Conservation (phyloP, 2,888 invertebrate species). For the Scelioninae gen. 1 region DNA sequence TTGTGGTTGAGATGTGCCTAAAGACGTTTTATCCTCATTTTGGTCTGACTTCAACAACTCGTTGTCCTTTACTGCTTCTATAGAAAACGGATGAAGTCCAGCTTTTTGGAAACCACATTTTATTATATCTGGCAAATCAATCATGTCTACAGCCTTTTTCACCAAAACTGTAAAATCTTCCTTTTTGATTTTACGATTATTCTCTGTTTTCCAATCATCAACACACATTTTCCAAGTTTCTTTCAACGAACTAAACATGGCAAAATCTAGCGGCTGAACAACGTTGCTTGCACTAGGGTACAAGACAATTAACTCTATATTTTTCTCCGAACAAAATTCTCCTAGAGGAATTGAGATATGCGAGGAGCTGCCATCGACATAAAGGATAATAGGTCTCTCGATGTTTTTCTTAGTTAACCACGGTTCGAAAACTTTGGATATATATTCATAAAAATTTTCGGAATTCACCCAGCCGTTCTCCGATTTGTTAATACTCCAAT, state of each 20-base stretch:
- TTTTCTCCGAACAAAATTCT: not conserved
- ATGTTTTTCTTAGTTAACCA: slow-evolving; percentile 74
- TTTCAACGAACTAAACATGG: slow-evolving; percentile 70
- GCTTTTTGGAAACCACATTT: slow-evolving; percentile 30
- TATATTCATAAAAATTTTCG: slow-evolving; percentile 81
- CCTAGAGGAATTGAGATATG: not conserved
- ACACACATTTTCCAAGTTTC: slow-evolving; percentile 24
- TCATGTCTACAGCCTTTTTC: slow-evolving; percentile 26
- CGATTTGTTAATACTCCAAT: slow-evolving; percentile 81
- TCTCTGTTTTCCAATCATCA: slow-evolving; percentile 27
- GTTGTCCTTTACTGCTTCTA: slow-evolving; percentile 23
- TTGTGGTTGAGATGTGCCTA: slow-evolving; percentile 11
- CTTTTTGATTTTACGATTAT: slow-evolving; percentile 25
- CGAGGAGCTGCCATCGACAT: slow-evolving; percentile 10
- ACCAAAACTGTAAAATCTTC: slow-evolving; percentile 41
- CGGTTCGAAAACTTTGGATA: slow-evolving; percentile 80
- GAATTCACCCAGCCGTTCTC: slow-evolving; percentile 83
- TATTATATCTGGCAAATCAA: slow-evolving; percentile 43
- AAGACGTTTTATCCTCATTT: slow-evolving; percentile 19
- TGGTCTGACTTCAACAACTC: slow-evolving; percentile 14
- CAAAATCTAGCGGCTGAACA: slow-evolving; percentile 23
- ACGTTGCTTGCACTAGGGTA: slow-evolving; percentile 81
- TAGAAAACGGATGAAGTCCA: slow-evolving; percentile 48
- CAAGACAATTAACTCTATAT: slow-evolving; percentile 78
- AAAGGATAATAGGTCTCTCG: slow-evolving; percentile 9